Base-by-base conservation (phyloP, 2,797 vertebrate genomes). In the Enteromius thamalakanensis region DNA sequence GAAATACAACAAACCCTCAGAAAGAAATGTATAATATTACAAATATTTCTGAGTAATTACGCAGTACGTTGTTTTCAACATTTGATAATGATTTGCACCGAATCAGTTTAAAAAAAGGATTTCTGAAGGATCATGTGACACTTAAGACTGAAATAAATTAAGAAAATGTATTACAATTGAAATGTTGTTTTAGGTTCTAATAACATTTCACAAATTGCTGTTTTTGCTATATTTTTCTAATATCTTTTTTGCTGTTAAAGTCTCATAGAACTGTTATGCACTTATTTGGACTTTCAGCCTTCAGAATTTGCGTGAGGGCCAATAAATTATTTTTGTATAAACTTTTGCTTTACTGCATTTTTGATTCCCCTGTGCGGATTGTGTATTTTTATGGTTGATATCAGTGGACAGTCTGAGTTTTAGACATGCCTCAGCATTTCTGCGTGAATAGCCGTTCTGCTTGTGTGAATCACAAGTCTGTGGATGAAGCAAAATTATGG, bases 391-490 rank as follows among this genome's bases (percentile, higher is more conserved):
- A 64, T 1, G 1, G 40, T 49, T 81, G 40, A 49, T 64, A 62
- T 64, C 26, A 62, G 65, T 69, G 72, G 40, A 45, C 23, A 42
- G n/a, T 69, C 11, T 51, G 53, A 6, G 0, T 60, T 69, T 83
- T 75, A 77, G 62, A 68, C 51, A 69, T 60, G 40, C 14, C 51
- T 77, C 64, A 17, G 53, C 65, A 47, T 77, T 77, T 83, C 74
- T 58, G 65, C 17, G 1, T 68, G 15, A 82, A 40, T n/a, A 29
- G 71, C 60, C 11, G 6, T 58, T 82, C 49, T 69, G 74, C 74
- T 77, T 8, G 37, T 37, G 64, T 83, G 64, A 77, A 70, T 68
- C 74, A 60, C 68, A 58, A 42, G 68, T 14, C 55, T 64, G 55
- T 62, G 69, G 70, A 72, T 42, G 65, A 68, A 64, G 81, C 8